These are phyloP conservation scores for Athrips mouffetella DNA, from an alignment of 2,888 invertebrate genomes.

Conservation along the genomic window DNA sequence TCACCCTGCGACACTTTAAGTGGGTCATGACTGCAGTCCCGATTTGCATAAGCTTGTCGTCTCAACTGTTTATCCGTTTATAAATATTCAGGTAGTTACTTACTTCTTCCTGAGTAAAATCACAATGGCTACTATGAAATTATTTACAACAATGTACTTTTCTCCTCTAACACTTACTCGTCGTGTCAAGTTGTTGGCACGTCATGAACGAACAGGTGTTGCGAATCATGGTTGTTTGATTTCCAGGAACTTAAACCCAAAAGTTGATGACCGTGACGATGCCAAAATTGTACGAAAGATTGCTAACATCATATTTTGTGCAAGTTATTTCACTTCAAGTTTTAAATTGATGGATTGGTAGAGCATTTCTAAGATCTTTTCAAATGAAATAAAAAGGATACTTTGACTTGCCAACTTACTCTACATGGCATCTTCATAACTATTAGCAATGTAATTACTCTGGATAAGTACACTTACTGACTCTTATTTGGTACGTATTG, in stretches of 20 bases:
- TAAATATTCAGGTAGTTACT: constrained; percentile 28
- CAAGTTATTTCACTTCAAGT: neutral
- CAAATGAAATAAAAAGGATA: no score
- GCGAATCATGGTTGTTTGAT: neutral
- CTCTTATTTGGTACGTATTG: constrained; percentile 11
- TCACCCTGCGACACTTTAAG: constrained; percentile 49
- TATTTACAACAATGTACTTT: no score
- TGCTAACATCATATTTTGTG: constrained; percentile 1
- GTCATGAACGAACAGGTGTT: neutral
- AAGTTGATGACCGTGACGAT: neutral
- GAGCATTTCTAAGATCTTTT: neutral
- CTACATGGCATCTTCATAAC: neutral
- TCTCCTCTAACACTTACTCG: neutral
- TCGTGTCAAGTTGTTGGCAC: neutral
- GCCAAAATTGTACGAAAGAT: neutral
- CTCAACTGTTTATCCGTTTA: constrained; percentile 37
- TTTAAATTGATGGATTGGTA: neutral
- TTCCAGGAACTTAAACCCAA: neutral
- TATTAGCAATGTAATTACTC: constrained; percentile 2
- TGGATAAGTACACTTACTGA: neutral
- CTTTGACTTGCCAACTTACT: neutral
- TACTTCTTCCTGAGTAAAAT: constrained; percentile 16
- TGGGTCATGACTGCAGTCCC: constrained; percentile 59
- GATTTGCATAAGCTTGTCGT: constrained; percentile 59
- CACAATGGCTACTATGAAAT: no score